Conservation (phyloP, 2,113 vertebrate species). For the Corythoichthys intestinalis region DNA sequence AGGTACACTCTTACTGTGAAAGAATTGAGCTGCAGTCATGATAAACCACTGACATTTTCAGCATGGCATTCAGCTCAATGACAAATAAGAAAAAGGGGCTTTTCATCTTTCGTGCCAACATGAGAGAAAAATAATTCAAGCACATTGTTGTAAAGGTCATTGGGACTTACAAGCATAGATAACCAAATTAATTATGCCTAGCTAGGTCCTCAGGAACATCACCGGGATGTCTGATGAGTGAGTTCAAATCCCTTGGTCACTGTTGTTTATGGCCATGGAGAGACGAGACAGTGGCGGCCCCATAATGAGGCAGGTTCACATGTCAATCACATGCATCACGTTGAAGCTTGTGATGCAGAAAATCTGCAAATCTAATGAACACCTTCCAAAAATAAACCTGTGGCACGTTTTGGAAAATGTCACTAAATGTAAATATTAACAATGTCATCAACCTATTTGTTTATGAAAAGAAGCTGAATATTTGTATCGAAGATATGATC, state of each 20-base stretch:
- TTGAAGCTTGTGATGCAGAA: constrained; percentile 34
- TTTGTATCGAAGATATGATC: constrained; percentile 6
- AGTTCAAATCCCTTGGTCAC: constrained; percentile 54
- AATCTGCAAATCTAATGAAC: constrained; percentile 64
- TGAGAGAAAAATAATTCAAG: constrained; percentile 43
- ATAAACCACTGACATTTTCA: constrained; percentile 69
- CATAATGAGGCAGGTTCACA: constrained; percentile 50
- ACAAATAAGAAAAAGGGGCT: constrained; percentile 40
- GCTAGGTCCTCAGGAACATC: constrained; percentile 35
- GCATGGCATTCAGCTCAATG: constrained; percentile 53
- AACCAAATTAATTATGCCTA: constrained; percentile 70
- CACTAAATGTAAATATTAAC: constrained; percentile 46
- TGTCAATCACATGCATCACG: constrained; percentile 64
- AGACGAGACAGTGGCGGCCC: constrained; percentile 18
- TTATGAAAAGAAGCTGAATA: constrained; percentile 38
- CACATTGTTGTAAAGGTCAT: constrained; percentile 73
- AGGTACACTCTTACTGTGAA: constrained; percentile 18
- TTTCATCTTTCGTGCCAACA: constrained; percentile 49
- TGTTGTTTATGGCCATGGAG: constrained; percentile 28
- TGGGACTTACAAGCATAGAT: constrained; percentile 69
- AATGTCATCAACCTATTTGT: constrained; percentile 39
- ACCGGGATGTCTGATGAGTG: constrained; percentile 34
- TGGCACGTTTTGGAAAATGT: constrained; percentile 56
- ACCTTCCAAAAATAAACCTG: constrained; percentile 60
- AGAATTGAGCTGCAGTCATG: constrained; percentile 25